phyloP scores from a whole-genome alignment of 2,888 invertebrate species.

The Cantharis nigra region DNA sequence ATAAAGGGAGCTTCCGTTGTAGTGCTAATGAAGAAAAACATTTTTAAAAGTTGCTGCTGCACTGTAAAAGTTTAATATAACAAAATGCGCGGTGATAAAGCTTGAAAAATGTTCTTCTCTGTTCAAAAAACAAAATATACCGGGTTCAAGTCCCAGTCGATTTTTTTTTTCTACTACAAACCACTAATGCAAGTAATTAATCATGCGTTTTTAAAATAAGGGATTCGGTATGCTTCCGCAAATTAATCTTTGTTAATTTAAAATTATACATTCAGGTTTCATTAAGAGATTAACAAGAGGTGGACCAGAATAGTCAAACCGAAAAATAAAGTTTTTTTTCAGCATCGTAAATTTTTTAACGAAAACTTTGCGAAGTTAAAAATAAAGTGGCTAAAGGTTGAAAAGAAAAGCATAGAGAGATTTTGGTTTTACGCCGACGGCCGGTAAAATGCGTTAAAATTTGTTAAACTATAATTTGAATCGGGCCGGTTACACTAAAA shows the following conservation, averaged over 20 bases:
- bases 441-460: neutral
- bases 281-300: neutral
- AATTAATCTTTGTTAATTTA: neutral
- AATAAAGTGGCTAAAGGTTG: neutral
- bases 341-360: neutral
- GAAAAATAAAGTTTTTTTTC: neutral
- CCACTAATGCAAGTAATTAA: neutral
- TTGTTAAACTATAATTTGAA: neutral
- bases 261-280: neutral
- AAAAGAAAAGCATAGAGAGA: neutral
- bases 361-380: neutral
- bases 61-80: neutral
- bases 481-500: slow-evolving; percentile 10
- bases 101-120: neutral
- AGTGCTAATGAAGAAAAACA: neutral
- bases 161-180: neutral
- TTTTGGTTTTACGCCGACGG: neutral
- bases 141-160: neutral
- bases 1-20: neutral
- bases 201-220: neutral
- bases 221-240: neutral
- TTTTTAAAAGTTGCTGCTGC: neutral
- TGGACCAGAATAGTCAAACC: neutral
- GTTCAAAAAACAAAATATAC: neutral
- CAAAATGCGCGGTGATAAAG: neutral